Percentiles rank a stretch among this genome's conserved stretches.
Evolutionary conservation across 2,888 invertebrate genomes (phyloP).

Genomic region (Epistrophe eligans): DNA sequence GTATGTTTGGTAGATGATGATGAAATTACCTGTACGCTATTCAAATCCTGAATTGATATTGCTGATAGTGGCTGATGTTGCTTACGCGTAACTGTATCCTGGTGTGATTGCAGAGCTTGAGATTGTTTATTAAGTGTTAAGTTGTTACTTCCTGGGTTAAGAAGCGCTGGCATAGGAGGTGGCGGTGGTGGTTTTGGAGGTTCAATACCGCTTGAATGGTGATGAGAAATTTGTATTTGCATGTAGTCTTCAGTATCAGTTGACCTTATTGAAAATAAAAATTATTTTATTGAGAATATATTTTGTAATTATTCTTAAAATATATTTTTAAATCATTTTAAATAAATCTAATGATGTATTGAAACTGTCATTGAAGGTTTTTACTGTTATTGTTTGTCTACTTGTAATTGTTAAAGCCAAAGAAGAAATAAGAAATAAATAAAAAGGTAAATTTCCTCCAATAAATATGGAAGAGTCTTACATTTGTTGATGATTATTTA

Average conservation of each 20-base stretch:
- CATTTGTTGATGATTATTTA: too few species aligned
- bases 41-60: conserved; percentile 94
- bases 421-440: too few species aligned
- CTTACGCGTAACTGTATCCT: conserved; percentile 84
- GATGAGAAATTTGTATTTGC: conserved; percentile 86
- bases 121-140: conserved; percentile 77
- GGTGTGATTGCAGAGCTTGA: conserved; percentile 82
- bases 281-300: neutral
- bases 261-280: conserved; percentile 79
- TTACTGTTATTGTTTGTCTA: too few species aligned
- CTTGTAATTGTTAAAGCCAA: too few species aligned
- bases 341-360: too few species aligned
- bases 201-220: conserved; percentile 80
- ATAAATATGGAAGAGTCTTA: too few species aligned
- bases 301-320: too few species aligned
- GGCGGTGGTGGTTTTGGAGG: conserved; percentile 83
- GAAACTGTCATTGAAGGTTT: too few species aligned
- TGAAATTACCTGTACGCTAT: conserved; percentile 87
- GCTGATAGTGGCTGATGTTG: conserved; percentile 92
- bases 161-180: conserved; percentile 85
- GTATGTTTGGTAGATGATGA: conserved; percentile 81
- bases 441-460: too few species aligned
- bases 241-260: conserved; percentile 84
- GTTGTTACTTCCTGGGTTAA: conserved; percentile 76
- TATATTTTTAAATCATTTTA: too few species aligned